Evolutionary conservation across 1,140 invertebrate species (phyloP), one percentile per base, ranked within the genome.

Genomic region (Aporrectodea caliginosa): DNA sequence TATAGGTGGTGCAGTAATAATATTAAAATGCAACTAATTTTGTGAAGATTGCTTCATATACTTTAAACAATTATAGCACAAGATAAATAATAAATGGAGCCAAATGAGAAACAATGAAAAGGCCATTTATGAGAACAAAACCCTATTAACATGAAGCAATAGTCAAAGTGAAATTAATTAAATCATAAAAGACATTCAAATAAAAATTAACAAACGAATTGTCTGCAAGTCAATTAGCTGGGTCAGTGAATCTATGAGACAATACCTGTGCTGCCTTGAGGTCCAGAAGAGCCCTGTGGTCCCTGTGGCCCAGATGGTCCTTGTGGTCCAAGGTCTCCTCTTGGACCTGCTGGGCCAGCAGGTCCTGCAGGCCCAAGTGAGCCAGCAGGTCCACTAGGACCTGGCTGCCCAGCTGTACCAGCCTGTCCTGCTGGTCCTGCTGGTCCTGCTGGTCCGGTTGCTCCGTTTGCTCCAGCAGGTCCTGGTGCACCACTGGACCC

Each of bases 241-340:
- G 30, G 35, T 31, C n/a, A 74, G 29, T 33, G 29, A 30, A 30
- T 31, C 30, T 30, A 22, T 34, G 35, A 35, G 27, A 30, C n/a
- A 1, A 35, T 35, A 68, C 75, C 75, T 12, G 34, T 27, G 12
- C 35, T 29, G 35, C 75, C 75, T 27, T 16, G 29, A 30, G 33
- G 27, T 12, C 75, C 75, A 16, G 75, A 35, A 6, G 75, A 29
- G 29, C 75, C 75, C 16, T 6, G n/a, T 12, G 75, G 35, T 35
- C 75, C 75, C 2, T 31, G 34, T 16, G 75, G 32, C 2, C 75
- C 75, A 14, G 33, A 35, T 27, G 75, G 75, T 76, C 75, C 75
- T 1, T 31, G 75, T 43, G 35, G 43, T 0, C 75, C 75, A 68
- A 16, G 16, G 31, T 76, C 35, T 12, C 75, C 75, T 76, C 33